These are phyloP conservation scores for Calcarius lapponicus DNA, from an alignment of 2,797 vertebrate species.

Conservation along the genomic window DNA sequence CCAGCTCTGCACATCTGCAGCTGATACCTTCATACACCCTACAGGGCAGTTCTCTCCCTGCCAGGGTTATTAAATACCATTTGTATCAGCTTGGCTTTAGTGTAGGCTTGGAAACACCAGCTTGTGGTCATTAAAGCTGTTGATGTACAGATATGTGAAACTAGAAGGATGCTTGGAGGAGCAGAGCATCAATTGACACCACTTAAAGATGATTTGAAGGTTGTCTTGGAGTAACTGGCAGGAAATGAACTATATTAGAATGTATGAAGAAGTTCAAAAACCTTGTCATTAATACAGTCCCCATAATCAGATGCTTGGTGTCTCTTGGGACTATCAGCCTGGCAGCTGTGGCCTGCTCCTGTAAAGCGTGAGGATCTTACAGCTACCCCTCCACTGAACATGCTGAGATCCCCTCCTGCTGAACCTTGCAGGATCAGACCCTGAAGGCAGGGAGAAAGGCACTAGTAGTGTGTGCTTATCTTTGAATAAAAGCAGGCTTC, in stretches of 20 bases:
- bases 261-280: neutral
- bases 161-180: neutral
- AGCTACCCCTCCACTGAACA: rapidly evolving
- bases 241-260: rapidly evolving
- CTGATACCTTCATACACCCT: rapidly evolving
- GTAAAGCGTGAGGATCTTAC: rapidly evolving
- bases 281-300: neutral
- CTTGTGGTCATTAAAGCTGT: neutral
- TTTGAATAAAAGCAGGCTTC: neutral
- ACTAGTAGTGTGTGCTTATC: rapidly evolving
- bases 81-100: neutral
- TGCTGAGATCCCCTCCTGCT: neutral
- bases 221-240: neutral
- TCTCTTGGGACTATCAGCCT: neutral
- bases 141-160: neutral
- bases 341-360: neutral
- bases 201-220: neutral
- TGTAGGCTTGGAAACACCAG: rapidly evolving
- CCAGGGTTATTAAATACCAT: neutral
- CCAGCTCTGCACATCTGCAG: rapidly evolving
- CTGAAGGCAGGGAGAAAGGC: neutral
- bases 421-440: neutral
- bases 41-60: rapidly evolving
- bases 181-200: neutral
- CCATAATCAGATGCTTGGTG: neutral